A percentile compares a stretch with the other conserved stretches of the same genome.
Evolutionary conservation across 2,113 vertebrate species (phyloP).

Genomic region (Misgurnus mizolepis): DNA sequence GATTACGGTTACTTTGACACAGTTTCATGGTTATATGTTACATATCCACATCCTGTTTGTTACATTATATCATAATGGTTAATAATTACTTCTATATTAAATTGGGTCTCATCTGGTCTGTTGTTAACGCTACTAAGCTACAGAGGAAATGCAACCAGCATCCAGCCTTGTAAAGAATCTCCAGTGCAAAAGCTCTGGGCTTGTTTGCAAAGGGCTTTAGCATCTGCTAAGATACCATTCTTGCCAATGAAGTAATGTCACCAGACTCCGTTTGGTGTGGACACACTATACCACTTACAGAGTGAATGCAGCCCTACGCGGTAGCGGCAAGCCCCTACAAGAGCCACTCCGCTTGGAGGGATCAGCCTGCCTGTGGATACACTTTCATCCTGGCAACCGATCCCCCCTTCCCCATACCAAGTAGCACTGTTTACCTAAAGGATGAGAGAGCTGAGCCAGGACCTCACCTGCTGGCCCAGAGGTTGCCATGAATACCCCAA

Average conservation of each 20-base stretch:
- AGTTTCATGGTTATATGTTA: no score
- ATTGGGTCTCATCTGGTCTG: background rate
- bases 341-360: constrained; percentile 54
- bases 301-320: constrained; percentile 81
- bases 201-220: constrained; percentile 77
- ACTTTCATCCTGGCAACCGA: constrained; percentile 86
- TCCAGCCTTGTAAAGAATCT: constrained; percentile 23
- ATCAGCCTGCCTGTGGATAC: constrained; percentile 77
- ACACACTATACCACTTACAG: constrained; percentile 80
- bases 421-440: constrained; percentile 87
- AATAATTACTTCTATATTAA: background rate
- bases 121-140: constrained; percentile 31
- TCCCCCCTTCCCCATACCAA: constrained; percentile 60
- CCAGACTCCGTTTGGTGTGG: constrained; percentile 84
- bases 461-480: constrained; percentile 90
- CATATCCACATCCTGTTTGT: background rate
- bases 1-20: no score
- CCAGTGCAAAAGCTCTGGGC: constrained; percentile 47
- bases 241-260: constrained; percentile 88
- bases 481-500: constrained; percentile 88
- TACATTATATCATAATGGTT: background rate
- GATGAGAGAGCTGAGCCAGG: constrained; percentile 81
- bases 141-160: constrained; percentile 36
- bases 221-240: constrained; percentile 86
- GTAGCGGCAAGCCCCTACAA: constrained; percentile 68